Base-by-base conservation (phyloP, 2,113 vertebrate species). In the Dipodomys spectabilis region DNA sequence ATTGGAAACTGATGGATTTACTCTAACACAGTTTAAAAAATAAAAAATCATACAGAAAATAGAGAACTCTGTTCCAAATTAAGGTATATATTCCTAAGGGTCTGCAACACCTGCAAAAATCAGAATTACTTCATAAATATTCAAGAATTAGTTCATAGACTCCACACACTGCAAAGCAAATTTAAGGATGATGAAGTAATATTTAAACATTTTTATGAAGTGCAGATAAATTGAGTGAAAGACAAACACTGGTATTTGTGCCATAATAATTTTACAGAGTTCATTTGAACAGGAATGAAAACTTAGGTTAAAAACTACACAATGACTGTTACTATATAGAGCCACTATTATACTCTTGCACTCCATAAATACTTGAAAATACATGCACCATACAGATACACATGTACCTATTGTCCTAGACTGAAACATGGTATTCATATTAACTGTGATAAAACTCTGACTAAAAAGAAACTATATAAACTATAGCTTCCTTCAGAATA, bases 151-250 rank as follows among this genome's bases (percentile, higher is more conserved):
- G 88, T 95, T 94, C 71, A 93, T 0, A 82, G 67, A 93, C 74
- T 93, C 94, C 82, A 95, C 35, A 95, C 57, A 93, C 16, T 92
- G 88, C 89, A 95, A 96, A 94, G 84, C 67, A 96, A 96, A 94
- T 91, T 93, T 94, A 92, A 95, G 69, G 94, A 94, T 95, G 86
- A 95, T 93, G 81, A 96, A 97, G 84, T 95, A 96, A 95, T 94
- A 96, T 87, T 96, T 95, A 94, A 97, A 60, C 45, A 93, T 91
- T 97, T 97, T 97, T 97, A 96, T 96, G 95, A 97, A 93, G 91
- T 96, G 90, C 13, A 96, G 96, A 95, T 96, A 97, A 96, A 95
- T 9, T 82, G 78, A 85, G 60, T 93, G 81, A 95, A 97, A 96
- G 80, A 95, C 53, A 94, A 95, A 96, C 57, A 94, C 25, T 90